phyloP scores from a whole-genome alignment of 1,140 invertebrate genomes.

The Aphelinus atriplicis region DNA sequence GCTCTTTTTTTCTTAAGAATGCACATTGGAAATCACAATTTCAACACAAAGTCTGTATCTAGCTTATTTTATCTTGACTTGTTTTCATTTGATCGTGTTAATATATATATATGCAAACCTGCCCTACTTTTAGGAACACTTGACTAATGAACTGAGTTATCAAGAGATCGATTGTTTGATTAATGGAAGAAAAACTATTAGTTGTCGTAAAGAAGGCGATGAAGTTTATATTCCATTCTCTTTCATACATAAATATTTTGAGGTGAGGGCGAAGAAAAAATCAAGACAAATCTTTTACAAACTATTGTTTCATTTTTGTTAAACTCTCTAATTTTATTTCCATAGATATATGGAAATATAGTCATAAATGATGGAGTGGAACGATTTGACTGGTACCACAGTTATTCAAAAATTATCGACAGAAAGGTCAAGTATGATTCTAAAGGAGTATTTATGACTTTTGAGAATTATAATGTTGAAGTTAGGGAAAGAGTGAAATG shows the following conservation, averaged over 20 bases:
- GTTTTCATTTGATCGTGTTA: neutral
- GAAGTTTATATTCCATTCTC: slow-evolving; percentile 93
- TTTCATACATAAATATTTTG: slow-evolving; percentile 94
- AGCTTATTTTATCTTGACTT: neutral
- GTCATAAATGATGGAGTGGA: slow-evolving; percentile 75
- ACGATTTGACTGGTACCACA: slow-evolving; percentile 93
- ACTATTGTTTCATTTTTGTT: slow-evolving; percentile 4
- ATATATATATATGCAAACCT: no score
- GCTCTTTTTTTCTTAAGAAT: slow-evolving; percentile 53
- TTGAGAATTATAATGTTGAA: slow-evolving; percentile 98
- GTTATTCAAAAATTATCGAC: slow-evolving; percentile 90
- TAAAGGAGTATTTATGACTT: slow-evolving; percentile 91
- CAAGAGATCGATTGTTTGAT: slow-evolving; percentile 91
- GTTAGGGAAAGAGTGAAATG: slow-evolving; percentile 94
- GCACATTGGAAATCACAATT: slow-evolving; percentile 69
- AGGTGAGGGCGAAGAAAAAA: slow-evolving; percentile 69
- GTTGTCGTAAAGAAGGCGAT: slow-evolving; percentile 84
- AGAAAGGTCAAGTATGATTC: slow-evolving; percentile 90
- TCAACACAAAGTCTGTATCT: slow-evolving; percentile 54
- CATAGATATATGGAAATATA: slow-evolving; percentile 79
- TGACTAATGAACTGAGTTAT: slow-evolving; percentile 57
- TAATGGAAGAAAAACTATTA: slow-evolving; percentile 87
- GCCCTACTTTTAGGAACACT: no score
- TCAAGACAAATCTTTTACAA: neutral
- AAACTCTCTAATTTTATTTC: slow-evolving; percentile 45